These are phyloP conservation scores for Haliclona indistincta DNA, from an alignment of 37 sponge, comb jelly and placozoan species.

Conservation along the genomic window DNA sequence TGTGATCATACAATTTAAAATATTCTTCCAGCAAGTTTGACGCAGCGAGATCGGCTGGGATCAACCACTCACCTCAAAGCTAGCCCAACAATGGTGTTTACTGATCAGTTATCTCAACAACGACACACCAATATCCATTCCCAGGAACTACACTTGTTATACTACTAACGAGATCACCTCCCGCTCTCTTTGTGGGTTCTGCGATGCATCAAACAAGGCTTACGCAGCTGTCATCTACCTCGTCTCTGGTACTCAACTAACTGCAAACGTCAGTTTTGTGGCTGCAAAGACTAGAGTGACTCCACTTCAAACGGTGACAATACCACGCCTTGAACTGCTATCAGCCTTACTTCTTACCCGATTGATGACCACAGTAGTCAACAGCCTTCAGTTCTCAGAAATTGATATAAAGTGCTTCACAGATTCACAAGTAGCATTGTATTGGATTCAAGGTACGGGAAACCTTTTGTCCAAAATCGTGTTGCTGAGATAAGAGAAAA, in stretches of 20 bases:
- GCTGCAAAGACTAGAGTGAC: conserved; percentile 37
- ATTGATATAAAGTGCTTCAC: conserved; percentile 22
- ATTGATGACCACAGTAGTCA: conserved; percentile 11
- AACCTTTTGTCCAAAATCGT: conserved; percentile 28
- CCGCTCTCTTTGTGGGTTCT: conserved; percentile 31
- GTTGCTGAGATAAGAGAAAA: conserved; percentile 2
- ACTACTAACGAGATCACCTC: background rate
- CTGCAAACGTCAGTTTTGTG: conserved; percentile 15
- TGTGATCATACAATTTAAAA: conserved; percentile 34
- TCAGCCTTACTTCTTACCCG: conserved; percentile 35
- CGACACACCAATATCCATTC: background rate
- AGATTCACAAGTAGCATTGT: conserved; percentile 29
- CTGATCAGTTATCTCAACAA: background rate
- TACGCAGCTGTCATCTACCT: conserved; percentile 22
- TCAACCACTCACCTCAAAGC: background rate
- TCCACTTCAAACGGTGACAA: conserved; percentile 32
- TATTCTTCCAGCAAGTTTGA: conserved; percentile 24
- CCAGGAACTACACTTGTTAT: background rate
- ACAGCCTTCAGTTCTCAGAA: conserved; percentile 14
- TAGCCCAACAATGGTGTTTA: background rate
- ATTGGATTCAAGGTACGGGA: conserved; percentile 37
- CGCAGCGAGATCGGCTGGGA: conserved; percentile 5
- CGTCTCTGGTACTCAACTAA: conserved; percentile 5
- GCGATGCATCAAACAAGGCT: conserved; percentile 26
- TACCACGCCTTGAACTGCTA: conserved; percentile 32